Evolutionary conservation across 2,888 invertebrate species (phyloP).

Genomic region (Temnothorax rugatulus): DNA sequence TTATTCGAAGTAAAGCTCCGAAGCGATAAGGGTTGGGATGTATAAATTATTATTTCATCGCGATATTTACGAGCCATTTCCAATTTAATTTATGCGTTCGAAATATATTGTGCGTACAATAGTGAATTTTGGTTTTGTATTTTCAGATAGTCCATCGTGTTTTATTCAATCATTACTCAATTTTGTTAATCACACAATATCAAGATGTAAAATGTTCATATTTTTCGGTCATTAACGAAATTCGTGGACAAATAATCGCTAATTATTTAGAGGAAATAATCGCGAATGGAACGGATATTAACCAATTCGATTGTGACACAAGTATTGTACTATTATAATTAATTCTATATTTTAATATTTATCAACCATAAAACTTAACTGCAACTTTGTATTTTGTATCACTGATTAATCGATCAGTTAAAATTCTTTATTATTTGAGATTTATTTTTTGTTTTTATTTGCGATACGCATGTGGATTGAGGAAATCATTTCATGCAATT

Average conservation of each 20-base stretch:
- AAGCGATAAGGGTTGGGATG: slow-evolving; percentile 21
- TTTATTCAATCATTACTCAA: background rate
- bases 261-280: background rate
- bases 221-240: background rate
- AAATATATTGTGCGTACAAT: background rate
- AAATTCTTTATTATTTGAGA: background rate
- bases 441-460: background rate
- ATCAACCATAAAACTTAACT: background rate
- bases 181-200: background rate
- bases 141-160: background rate
- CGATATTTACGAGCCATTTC: slow-evolving; percentile 14
- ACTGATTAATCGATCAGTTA: background rate
- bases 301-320: background rate
- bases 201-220: background rate
- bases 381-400: background rate
- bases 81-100: background rate
- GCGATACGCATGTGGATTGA: background rate
- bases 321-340: background rate
- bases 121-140: background rate
- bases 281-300: background rate
- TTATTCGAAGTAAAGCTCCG: background rate
- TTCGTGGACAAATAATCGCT: background rate
- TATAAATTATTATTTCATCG: slow-evolving; percentile 27
- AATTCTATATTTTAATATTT: background rate
- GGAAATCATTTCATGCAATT: background rate